Percentiles rank a stretch among this genome's conserved stretches.
phyloP scores from a whole-genome alignment of 2,888 invertebrate genomes.

The Cephus sareptanus region DNA sequence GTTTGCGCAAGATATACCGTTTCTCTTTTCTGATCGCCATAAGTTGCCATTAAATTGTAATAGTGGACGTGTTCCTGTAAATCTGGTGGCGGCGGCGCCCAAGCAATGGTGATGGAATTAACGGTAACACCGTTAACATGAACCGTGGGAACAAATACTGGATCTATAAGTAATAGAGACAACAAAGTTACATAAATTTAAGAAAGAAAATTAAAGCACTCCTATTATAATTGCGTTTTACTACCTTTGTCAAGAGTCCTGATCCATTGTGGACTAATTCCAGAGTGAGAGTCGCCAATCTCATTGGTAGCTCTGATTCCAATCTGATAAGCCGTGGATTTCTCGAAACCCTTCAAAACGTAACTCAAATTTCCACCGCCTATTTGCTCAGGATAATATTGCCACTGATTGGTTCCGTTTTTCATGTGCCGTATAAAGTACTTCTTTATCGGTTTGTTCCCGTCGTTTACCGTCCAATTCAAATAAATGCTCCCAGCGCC shows the following conservation, averaged over 20 bases:
- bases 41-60: constrained; percentile 75
- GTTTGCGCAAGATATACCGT: constrained; percentile 76
- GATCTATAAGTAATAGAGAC: constrained; percentile 68
- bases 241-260: constrained; percentile 72
- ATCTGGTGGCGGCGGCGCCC: constrained; percentile 76
- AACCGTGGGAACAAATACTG: constrained; percentile 82
- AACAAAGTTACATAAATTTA: not conserved
- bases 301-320: constrained; percentile 76
- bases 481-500: constrained; percentile 80
- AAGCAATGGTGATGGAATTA: constrained; percentile 85
- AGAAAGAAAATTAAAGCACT: constrained; percentile 4
- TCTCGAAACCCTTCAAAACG: constrained; percentile 75
- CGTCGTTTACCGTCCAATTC: constrained; percentile 85
- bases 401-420: constrained; percentile 69
- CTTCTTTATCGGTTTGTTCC: constrained; percentile 75
- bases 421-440: constrained; percentile 71
- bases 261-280: constrained; percentile 69
- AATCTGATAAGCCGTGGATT: constrained; percentile 75
- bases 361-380: constrained; percentile 75
- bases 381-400: constrained; percentile 72
- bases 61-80: constrained; percentile 80
- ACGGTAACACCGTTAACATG: constrained; percentile 77
- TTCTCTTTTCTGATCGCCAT: constrained; percentile 66
- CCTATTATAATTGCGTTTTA: constrained; percentile 3
- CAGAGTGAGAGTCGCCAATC: constrained; percentile 71